A percentile compares a stretch with the other conserved stretches of the same genome.
These are phyloP conservation scores for Idaea dimidiata DNA, from an alignment of 2,888 invertebrate species.

Conservation along the genomic window DNA sequence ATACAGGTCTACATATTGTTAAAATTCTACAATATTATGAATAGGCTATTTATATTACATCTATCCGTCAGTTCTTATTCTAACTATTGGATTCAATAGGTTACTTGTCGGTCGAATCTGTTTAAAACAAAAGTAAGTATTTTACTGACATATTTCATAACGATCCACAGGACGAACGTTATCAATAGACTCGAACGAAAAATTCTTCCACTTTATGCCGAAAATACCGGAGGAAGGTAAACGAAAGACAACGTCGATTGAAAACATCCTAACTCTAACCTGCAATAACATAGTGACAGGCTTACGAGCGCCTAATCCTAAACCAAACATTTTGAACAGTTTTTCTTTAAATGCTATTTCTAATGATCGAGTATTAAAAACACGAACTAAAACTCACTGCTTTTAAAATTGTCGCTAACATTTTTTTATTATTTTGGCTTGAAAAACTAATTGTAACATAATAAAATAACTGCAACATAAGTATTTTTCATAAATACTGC, in stretches of 20 bases:
- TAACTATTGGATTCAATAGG: background rate
- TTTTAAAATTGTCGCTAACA: slow-evolving; percentile 2
- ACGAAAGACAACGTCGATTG: slow-evolving; percentile 57
- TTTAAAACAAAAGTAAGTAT: slow-evolving; percentile 29
- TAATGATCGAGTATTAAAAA: slow-evolving; percentile 45
- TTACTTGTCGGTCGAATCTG: background rate
- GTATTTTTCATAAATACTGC: background rate
- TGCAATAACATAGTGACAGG: slow-evolving; percentile 72
- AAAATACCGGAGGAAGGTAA: slow-evolving; percentile 75
- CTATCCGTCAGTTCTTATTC: background rate
- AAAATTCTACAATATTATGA: background rate
- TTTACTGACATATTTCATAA: slow-evolving; percentile 48
- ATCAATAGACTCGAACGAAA: slow-evolving; percentile 73
- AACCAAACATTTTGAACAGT: slow-evolving; percentile 48
- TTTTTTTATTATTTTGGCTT: slow-evolving; percentile 1
- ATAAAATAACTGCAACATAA: background rate
- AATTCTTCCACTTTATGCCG: slow-evolving; percentile 75
- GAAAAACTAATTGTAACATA: background rate
- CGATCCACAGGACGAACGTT: slow-evolving; percentile 76
- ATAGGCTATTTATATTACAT: background rate
- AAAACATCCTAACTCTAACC: slow-evolving; percentile 68
- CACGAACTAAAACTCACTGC: slow-evolving; percentile 11
- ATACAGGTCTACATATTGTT: background rate
- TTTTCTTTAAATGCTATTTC: slow-evolving; percentile 54
- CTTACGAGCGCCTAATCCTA: slow-evolving; percentile 73